Evolutionary conservation across 2,797 vertebrate species (phyloP).

Genomic region (Acanthopagrus latus): DNA sequence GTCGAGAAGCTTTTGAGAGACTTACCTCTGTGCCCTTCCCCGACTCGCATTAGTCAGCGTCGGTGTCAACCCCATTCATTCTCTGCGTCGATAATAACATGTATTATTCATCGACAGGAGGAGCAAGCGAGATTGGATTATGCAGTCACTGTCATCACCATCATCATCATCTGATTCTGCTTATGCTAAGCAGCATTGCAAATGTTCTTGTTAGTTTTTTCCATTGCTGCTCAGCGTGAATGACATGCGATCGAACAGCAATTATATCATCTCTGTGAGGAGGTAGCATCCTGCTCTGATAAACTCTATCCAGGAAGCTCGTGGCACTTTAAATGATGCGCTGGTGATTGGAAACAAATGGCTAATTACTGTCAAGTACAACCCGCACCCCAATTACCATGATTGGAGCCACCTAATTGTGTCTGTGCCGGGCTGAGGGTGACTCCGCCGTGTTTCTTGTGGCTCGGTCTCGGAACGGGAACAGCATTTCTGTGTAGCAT

Average conservation of each 20-base stretch:
- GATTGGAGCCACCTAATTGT: slow-evolving; percentile 51
- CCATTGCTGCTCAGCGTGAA: slow-evolving; percentile 8
- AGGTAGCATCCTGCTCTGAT: slow-evolving; percentile 36
- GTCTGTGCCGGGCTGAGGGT: slow-evolving; percentile 6
- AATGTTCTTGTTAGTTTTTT: neutral
- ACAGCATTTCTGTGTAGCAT: neutral
- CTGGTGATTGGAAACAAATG: slow-evolving; percentile 53
- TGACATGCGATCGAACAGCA: slow-evolving; percentile 6
- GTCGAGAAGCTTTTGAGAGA: slow-evolving; percentile 37
- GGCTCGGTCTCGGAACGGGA: neutral
- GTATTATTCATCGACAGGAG: slow-evolving; percentile 66
- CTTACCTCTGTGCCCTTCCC: slow-evolving; percentile 34
- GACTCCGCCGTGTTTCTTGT: neutral
- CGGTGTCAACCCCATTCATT: slow-evolving; percentile 51
- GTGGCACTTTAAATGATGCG: slow-evolving; percentile 36
- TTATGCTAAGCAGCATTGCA: slow-evolving; percentile 21
- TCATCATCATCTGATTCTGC: slow-evolving; percentile 34
- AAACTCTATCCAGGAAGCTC: slow-evolving; percentile 29
- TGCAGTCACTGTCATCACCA: slow-evolving; percentile 38
- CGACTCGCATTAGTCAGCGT: slow-evolving; percentile 54
- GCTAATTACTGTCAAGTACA: slow-evolving; percentile 40
- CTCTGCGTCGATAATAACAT: slow-evolving; percentile 42
- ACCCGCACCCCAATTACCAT: slow-evolving; percentile 40
- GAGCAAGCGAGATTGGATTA: slow-evolving; percentile 47
- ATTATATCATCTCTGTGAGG: slow-evolving; percentile 36